Conservation (phyloP, 2,113 vertebrate species). For the Pampusana beccarii region DNA sequence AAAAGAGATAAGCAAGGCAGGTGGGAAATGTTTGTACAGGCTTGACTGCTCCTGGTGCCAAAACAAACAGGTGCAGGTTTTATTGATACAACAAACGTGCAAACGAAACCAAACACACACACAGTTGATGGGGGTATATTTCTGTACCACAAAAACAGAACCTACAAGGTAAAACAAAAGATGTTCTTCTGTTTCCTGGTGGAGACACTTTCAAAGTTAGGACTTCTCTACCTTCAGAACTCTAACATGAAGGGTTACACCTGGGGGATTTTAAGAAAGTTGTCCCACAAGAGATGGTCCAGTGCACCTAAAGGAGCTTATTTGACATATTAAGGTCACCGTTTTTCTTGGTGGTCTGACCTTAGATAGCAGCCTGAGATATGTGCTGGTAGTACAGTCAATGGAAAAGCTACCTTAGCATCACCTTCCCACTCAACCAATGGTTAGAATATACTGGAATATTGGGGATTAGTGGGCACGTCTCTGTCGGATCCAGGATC, state of each 20-base stretch:
- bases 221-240: background rate
- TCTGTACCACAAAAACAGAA: constrained; percentile 19
- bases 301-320: background rate
- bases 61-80: constrained; percentile 77
- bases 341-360: background rate
- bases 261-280: background rate
- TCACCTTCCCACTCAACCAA: background rate
- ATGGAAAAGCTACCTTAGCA: background rate
- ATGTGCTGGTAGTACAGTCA: background rate
- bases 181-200: background rate
- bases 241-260: background rate
- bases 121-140: background rate
- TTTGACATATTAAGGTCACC: background rate
- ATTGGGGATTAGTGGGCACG: too few species aligned
- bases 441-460: background rate
- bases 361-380: background rate
- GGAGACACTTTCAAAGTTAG: background rate
- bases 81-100: constrained; percentile 60
- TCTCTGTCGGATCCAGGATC: background rate
- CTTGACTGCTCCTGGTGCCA: constrained; percentile 62
- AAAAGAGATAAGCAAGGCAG: constrained; percentile 59
- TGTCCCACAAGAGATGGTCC: background rate
- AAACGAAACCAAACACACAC: constrained; percentile 66
- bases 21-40: constrained; percentile 63
- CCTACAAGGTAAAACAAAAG: constrained; percentile 33